A percentile compares a stretch with the other conserved stretches of the same genome.
These are phyloP conservation scores for Lochmaea crataegi DNA, from an alignment of 2,888 invertebrate species.

Conservation along the genomic window DNA sequence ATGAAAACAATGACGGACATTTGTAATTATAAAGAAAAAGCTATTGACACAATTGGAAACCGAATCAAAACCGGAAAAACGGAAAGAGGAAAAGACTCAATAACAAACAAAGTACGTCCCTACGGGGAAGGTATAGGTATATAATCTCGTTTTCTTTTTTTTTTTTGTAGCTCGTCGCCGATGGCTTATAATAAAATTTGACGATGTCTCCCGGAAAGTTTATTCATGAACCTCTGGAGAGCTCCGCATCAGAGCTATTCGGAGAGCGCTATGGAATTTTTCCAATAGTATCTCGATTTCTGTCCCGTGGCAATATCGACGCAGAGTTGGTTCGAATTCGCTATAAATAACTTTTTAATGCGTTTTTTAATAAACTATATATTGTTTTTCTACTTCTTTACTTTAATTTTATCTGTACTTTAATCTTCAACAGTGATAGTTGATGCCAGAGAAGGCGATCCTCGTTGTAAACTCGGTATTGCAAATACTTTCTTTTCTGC, in stretches of 20 bases:
- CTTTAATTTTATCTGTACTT: no score
- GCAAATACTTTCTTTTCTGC: no score
- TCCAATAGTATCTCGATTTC: conserved; percentile 47
- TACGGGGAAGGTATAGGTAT: conserved; percentile 21
- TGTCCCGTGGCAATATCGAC: conserved; percentile 23
- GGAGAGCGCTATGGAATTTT: conserved; percentile 43
- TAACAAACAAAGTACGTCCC: conserved; percentile 15
- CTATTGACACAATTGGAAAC: conserved; percentile 3
- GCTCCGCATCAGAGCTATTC: conserved; percentile 37
- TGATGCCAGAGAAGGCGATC: no score
- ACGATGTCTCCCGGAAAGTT: conserved; percentile 44
- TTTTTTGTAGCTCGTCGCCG: conserved; percentile 27
- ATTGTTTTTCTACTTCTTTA: no score
- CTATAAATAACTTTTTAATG: neutral
- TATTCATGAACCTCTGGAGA: conserved; percentile 47
- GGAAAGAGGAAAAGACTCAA: conserved; percentile 5
- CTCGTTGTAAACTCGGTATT: no score
- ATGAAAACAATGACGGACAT: neutral
- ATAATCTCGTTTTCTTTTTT: conserved; percentile 22
- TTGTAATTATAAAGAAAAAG: neutral
- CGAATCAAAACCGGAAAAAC: conserved; percentile 20
- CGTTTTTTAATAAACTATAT: neutral
- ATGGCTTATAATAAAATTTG: conserved; percentile 47
- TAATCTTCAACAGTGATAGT: no score
- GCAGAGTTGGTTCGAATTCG: neutral